phyloP scores from a whole-genome alignment of 2,888 invertebrate genomes.

The Antheraea assamensis region DNA sequence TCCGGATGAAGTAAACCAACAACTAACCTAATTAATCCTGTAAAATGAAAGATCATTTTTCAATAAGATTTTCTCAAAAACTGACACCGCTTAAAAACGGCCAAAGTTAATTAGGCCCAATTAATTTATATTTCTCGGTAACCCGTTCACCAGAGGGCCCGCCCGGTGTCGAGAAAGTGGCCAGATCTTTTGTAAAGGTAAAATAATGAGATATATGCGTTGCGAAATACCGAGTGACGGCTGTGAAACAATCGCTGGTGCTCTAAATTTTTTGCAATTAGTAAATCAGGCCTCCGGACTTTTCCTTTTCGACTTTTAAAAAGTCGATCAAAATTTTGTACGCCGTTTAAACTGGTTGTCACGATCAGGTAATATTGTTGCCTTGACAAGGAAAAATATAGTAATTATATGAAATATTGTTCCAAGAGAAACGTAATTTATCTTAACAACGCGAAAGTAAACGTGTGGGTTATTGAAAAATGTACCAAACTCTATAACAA shows the following conservation, averaged over 20 bases:
- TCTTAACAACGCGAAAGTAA: not conserved
- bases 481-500: not conserved
- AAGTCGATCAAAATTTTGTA: constrained; percentile 1
- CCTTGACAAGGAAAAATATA: not conserved
- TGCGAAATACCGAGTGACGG: constrained; percentile 44
- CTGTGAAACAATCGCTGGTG: constrained; percentile 21
- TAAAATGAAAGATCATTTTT: not conserved
- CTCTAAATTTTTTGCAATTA: constrained; percentile 26
- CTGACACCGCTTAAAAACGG: not conserved
- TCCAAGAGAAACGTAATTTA: not conserved
- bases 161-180: constrained; percentile 49
- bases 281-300: constrained; percentile 21
- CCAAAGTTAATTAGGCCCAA: constrained; percentile 47
- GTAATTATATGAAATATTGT: not conserved
- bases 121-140: constrained; percentile 49
- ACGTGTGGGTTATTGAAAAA: not conserved
- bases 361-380: not conserved
- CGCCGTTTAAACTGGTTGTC: not conserved
- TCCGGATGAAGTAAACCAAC: not conserved
- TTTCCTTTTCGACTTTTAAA: constrained; percentile 19
- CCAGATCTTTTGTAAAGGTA: constrained; percentile 49
- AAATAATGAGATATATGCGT: constrained; percentile 43
- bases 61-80: constrained; percentile 14
- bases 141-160: constrained; percentile 41
- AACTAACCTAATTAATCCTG: not conserved